These are phyloP conservation scores for Pachyuromys duprasi DNA, from an alignment of 2,797 vertebrate genomes.

Conservation along the genomic window DNA sequence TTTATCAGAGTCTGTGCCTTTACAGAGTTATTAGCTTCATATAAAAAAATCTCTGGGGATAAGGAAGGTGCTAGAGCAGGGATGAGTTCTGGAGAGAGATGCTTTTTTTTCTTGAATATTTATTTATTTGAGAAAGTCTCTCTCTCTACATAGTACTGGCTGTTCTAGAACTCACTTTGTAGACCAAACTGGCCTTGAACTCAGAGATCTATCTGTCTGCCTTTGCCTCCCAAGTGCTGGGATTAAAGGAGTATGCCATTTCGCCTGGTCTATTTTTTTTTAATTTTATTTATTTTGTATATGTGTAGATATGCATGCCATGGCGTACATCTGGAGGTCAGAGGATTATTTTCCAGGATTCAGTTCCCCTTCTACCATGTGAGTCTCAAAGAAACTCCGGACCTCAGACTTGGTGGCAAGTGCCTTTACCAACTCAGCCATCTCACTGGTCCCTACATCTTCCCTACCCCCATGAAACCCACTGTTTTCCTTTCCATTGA, in stretches of 20 bases:
- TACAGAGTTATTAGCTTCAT: background rate
- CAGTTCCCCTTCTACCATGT: no score
- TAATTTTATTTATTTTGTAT: background rate
- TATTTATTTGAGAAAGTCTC: background rate
- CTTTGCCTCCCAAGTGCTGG: background rate
- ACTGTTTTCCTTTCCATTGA: background rate
- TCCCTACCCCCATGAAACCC: background rate
- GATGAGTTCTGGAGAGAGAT: background rate
- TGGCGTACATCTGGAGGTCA: background rate
- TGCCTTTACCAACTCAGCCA: background rate
- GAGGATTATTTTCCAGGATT: background rate
- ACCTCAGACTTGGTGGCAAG: no score
- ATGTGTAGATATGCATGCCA: background rate
- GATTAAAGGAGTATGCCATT: background rate
- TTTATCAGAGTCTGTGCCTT: background rate
- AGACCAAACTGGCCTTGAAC: background rate
- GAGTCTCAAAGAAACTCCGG: background rate
- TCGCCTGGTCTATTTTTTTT: background rate
- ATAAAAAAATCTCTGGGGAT: background rate
- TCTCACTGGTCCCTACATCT: background rate
- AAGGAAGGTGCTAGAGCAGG: background rate
- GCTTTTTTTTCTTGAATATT: background rate
- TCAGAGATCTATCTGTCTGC: background rate
- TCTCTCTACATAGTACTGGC: no score
- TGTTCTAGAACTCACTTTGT: background rate